phyloP scores from a whole-genome alignment of 2,888 invertebrate species.

The Colostygia pectinataria region DNA sequence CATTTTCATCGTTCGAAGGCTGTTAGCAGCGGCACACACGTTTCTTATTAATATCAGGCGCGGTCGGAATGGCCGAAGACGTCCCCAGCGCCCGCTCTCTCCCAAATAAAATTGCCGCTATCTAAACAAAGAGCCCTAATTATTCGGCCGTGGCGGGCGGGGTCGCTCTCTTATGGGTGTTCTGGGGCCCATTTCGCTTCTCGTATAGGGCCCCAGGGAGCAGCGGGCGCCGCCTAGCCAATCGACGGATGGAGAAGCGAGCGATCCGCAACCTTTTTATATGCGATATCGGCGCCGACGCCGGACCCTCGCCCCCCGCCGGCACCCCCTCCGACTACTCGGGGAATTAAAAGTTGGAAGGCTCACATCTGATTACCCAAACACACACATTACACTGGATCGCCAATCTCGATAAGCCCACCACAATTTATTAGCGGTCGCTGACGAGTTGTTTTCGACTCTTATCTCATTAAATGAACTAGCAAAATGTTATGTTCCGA shows the following conservation, averaged over 20 bases:
- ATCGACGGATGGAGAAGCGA: slow-evolving; percentile 82
- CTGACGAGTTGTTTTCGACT: slow-evolving; percentile 65
- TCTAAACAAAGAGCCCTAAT: slow-evolving; percentile 86
- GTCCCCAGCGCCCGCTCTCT: slow-evolving; percentile 80
- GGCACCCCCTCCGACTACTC: slow-evolving; percentile 48
- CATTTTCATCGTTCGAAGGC: slow-evolving; percentile 48
- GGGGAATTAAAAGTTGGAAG: slow-evolving; percentile 78
- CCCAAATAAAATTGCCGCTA: slow-evolving; percentile 84
- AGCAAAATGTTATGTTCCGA: slow-evolving; percentile 38
- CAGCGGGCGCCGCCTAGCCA: slow-evolving; percentile 85
- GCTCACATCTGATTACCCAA: slow-evolving; percentile 77
- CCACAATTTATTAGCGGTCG: slow-evolving; percentile 67
- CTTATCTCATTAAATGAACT: slow-evolving; percentile 54
- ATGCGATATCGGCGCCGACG: slow-evolving; percentile 76
- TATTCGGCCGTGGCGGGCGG: slow-evolving; percentile 86
- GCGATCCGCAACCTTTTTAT: slow-evolving; percentile 83
- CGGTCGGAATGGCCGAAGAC: slow-evolving; percentile 79
- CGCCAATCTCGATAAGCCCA: slow-evolving; percentile 73
- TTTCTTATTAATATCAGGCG: slow-evolving; percentile 81
- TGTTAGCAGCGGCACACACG: slow-evolving; percentile 68
- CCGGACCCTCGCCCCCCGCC: slow-evolving; percentile 60
- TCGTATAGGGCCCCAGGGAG: slow-evolving; percentile 85
- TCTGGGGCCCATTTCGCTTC: slow-evolving; percentile 86
- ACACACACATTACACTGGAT: slow-evolving; percentile 73
- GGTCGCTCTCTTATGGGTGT: slow-evolving; percentile 87